Conservation (phyloP, 2,113 vertebrate species). For the Morone chrysops region DNA sequence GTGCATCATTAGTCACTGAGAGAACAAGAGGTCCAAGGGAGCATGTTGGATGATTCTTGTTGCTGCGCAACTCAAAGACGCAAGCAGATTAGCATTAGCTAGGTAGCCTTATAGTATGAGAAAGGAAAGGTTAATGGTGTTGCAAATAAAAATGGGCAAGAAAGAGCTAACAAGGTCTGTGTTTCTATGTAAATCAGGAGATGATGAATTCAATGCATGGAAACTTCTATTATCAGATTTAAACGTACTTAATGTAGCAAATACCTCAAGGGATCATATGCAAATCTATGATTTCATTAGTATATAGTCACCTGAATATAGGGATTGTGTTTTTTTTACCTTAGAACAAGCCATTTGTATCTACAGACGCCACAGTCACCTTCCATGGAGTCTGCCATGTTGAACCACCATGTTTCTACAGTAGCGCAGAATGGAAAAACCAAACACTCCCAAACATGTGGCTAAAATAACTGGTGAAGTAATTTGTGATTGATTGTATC, state of each 20-base stretch:
- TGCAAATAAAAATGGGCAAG: background rate
- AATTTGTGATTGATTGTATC: too few relatives aligned
- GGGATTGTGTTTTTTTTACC: too few relatives aligned
- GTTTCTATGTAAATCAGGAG: background rate
- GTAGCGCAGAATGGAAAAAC: too few relatives aligned
- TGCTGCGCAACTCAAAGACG: slow-evolving; percentile 8
- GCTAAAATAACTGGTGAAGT: too few relatives aligned
- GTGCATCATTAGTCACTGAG: slow-evolving; percentile 19
- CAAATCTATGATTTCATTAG: too few relatives aligned
- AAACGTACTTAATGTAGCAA: background rate
- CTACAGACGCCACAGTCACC: too few relatives aligned
- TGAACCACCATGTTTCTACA: too few relatives aligned
- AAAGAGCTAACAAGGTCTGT: background rate
- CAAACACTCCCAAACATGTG: too few relatives aligned
- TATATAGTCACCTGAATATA: too few relatives aligned
- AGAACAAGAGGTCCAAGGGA: slow-evolving; percentile 4
- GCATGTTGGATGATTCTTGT: background rate
- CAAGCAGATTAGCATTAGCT: background rate
- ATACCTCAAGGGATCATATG: too few relatives aligned
- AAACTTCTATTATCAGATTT: background rate
- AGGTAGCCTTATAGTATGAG: background rate
- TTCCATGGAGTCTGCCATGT: too few relatives aligned
- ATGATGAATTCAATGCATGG: background rate
- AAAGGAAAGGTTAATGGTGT: slow-evolving; percentile 2
- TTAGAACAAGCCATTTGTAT: too few relatives aligned